phyloP scores from a whole-genome alignment of 2,888 invertebrate genomes.

The Adelphocoris suturalis region DNA sequence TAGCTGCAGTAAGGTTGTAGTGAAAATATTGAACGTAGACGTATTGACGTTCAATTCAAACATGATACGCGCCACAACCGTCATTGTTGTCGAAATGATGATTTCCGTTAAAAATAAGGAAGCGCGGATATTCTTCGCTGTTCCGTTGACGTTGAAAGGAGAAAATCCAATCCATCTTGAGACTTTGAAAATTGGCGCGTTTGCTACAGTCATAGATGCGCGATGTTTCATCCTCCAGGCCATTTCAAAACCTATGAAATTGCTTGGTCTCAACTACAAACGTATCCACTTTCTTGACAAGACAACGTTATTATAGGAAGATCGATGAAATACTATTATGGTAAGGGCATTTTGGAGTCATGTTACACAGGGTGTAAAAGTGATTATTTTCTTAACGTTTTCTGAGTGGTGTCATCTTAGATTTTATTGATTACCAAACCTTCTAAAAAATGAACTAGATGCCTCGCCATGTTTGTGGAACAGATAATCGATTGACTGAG shows the following conservation, averaged over 20 bases:
- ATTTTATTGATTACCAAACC: too few relatives aligned
- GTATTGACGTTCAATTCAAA: background rate
- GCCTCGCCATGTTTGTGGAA: too few relatives aligned
- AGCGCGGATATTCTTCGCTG: background rate
- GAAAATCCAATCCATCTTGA: slow-evolving; percentile 1
- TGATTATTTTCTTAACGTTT: too few relatives aligned
- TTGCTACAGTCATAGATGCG: background rate
- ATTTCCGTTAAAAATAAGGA: background rate
- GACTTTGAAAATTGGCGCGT: background rate
- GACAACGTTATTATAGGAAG: too few relatives aligned
- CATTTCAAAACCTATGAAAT: background rate
- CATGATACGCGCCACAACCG: background rate
- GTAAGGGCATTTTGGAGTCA: too few relatives aligned
- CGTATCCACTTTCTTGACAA: too few relatives aligned
- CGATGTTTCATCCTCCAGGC: background rate
- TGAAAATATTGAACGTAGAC: background rate
- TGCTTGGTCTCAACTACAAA: too few relatives aligned
- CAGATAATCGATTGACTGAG: too few relatives aligned
- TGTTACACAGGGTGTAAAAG: too few relatives aligned
- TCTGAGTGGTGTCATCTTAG: too few relatives aligned
- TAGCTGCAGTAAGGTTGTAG: background rate
- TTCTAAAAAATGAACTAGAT: too few relatives aligned
- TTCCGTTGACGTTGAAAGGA: background rate
- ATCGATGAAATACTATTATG: too few relatives aligned
- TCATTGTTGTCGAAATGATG: background rate